Percentiles rank a stretch among this genome's conserved stretches.
phyloP scores from a whole-genome alignment of 2,797 vertebrate species.

The Ctenopoma multispine region DNA sequence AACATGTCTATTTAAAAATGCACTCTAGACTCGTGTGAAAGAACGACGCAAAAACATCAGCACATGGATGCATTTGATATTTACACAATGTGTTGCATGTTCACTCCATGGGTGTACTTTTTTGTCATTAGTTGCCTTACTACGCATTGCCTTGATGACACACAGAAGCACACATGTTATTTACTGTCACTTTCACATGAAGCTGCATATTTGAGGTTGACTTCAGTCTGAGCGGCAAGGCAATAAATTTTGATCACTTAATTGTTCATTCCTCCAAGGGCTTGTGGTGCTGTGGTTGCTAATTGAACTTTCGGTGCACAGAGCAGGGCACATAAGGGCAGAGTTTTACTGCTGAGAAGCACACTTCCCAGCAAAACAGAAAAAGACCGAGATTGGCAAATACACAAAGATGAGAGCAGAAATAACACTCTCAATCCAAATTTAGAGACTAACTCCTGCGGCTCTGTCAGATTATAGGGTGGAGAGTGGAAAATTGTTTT shows the following conservation, averaged over 20 bases:
- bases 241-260: conserved; percentile 48
- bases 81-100: background rate
- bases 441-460: conserved; percentile 70
- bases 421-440: conserved; percentile 77
- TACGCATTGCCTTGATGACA: conserved; percentile 19
- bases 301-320: conserved; percentile 55
- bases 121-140: conserved; percentile 9
- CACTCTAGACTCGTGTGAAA: conserved; percentile 16
- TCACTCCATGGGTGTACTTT: conserved; percentile 6
- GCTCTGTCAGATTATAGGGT: conserved; percentile 77
- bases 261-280: conserved; percentile 41
- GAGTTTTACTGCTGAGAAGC: conserved; percentile 31
- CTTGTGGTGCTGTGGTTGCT: conserved; percentile 37
- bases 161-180: conserved; percentile 14
- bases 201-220: conserved; percentile 37
- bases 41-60: background rate
- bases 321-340: conserved; percentile 60
- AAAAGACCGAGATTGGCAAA: conserved; percentile 69
- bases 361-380: conserved; percentile 55
- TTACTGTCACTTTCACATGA: conserved; percentile 41
- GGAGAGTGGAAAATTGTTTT: conserved; percentile 52
- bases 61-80: background rate
- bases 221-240: conserved; percentile 25
- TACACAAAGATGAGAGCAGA: conserved; percentile 77
- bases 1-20: conserved; percentile 33